Conservation (phyloP, 1,140 invertebrate genomes). For the Drosophila arawakana region DNA sequence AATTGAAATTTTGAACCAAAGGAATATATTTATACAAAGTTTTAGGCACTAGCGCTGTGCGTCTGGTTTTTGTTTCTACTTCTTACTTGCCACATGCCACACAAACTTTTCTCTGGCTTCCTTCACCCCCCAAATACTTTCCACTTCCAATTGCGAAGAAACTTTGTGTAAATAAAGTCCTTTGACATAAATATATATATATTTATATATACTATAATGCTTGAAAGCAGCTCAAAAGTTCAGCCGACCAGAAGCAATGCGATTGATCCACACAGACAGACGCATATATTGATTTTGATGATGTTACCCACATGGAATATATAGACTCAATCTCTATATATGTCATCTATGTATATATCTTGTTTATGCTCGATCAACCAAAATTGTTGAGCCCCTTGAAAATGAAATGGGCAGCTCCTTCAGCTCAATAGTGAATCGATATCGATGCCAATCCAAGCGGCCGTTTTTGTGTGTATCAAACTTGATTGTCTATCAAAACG, state of each 20-base stretch:
- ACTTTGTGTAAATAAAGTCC: conserved; percentile 85
- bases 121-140: conserved; percentile 17
- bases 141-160: conserved; percentile 57
- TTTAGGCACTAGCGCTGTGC: conserved; percentile 49
- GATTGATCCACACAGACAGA: conserved; percentile 76
- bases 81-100: conserved; percentile 29
- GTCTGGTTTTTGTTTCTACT: conserved; percentile 42
- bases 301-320: conserved; percentile 44
- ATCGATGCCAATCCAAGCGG: conserved; percentile 51
- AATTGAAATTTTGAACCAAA: conserved; percentile 54
- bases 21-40: conserved; percentile 85
- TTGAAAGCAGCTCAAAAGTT: conserved; percentile 22
- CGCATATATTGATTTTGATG: conserved; percentile 47
- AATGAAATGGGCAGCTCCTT: conserved; percentile 25
- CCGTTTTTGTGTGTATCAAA: conserved; percentile 80
- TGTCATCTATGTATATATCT: conserved; percentile 34
- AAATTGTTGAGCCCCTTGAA: conserved; percentile 39
- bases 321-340: conserved; percentile 36
- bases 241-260: conserved; percentile 71
- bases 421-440: conserved; percentile 27
- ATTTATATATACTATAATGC: conserved; percentile 23
- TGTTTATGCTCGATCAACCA: conserved; percentile 43
- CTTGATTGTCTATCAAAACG: conserved; percentile 59
- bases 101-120: conserved; percentile 14
- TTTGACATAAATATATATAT: conserved; percentile 59